These are phyloP conservation scores for Drosophila leonis DNA, from an alignment of 2,888 invertebrate species.

Conservation along the genomic window DNA sequence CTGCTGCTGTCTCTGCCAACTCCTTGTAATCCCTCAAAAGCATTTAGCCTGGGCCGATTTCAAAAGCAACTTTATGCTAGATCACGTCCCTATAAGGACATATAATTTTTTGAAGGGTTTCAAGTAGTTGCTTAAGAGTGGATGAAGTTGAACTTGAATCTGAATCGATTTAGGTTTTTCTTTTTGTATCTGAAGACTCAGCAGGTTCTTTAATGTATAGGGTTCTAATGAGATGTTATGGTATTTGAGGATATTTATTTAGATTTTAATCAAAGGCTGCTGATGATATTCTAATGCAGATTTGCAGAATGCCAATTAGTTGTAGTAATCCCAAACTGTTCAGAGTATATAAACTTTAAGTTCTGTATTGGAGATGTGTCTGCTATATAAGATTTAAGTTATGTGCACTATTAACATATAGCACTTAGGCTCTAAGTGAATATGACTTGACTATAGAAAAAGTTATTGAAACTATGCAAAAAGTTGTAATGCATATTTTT, in stretches of 20 bases:
- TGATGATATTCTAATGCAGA: not conserved
- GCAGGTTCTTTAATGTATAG: not conserved
- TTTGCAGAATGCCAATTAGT: not conserved
- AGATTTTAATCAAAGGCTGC: not conserved
- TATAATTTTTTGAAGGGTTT: slow-evolving; percentile 5
- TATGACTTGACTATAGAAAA: no score
- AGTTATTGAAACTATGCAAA: no score
- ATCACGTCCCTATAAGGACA: slow-evolving; percentile 27
- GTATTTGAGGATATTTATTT: not conserved
- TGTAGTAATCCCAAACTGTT: not conserved
- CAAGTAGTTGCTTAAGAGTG: not conserved
- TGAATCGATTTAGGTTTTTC: not conserved
- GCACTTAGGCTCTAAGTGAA: no score
- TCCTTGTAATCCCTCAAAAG: slow-evolving; percentile 35
- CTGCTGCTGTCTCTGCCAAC: slow-evolving; percentile 6
- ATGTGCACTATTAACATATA: no score
- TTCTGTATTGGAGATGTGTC: no score
- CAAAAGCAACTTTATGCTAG: slow-evolving; percentile 27
- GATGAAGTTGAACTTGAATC: slow-evolving; percentile 4
- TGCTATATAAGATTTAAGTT: no score
- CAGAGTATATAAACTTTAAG: not conserved
- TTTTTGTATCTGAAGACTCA: not conserved
- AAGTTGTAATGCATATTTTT: no score
- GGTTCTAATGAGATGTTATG: not conserved
- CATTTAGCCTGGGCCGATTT: slow-evolving; percentile 4